Conservation (phyloP, 2,888 invertebrate species). For the Laothoe populi region DNA sequence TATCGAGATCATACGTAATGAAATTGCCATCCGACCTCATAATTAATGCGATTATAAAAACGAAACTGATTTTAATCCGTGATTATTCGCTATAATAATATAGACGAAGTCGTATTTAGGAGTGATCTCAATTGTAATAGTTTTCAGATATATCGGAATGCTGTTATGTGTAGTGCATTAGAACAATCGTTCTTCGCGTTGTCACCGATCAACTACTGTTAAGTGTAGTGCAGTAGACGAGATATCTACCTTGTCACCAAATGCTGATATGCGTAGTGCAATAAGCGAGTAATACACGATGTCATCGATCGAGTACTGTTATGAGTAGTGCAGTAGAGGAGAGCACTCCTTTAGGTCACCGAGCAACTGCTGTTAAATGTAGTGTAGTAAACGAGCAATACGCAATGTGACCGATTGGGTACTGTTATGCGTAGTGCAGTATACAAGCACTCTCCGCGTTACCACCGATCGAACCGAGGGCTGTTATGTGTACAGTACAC, state of each 20-base stretch:
- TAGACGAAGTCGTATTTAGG: not conserved
- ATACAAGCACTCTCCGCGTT: not conserved
- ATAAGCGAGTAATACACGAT: no score
- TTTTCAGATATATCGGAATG: not conserved
- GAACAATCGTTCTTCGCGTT: no score
- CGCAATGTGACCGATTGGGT: no score
- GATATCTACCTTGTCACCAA: no score
- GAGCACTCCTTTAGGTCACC: not conserved
- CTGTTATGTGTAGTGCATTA: not conserved
- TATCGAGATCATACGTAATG: constrained; percentile 22
- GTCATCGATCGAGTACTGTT: not conserved
- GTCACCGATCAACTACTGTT: no score
- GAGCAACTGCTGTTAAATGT: no score
- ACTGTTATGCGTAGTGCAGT: not conserved
- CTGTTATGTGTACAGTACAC: no score
- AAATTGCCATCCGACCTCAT: constrained; percentile 25
- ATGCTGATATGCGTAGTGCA: no score
- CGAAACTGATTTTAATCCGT: constrained; percentile 4
- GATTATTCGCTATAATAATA: not conserved
- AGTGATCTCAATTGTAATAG: not conserved
- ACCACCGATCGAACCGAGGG: no score
- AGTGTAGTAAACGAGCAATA: no score
- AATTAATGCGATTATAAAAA: constrained; percentile 29
- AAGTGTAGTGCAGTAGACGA: no score
- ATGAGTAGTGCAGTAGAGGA: not conserved